phyloP scores from a whole-genome alignment of 2,113 vertebrate genomes.

The Myotis davidii region DNA sequence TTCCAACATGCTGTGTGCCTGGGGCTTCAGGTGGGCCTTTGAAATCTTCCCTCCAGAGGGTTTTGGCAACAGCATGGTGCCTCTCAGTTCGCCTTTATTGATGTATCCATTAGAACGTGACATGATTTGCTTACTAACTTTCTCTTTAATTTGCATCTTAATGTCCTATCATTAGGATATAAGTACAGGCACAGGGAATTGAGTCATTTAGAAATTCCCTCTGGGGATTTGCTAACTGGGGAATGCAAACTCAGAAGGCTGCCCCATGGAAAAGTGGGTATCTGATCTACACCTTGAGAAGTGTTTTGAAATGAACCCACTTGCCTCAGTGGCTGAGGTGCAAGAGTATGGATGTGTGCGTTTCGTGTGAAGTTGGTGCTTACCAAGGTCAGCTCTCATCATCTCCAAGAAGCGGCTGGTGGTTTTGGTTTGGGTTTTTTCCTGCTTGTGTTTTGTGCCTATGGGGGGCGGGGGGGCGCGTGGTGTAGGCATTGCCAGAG shows the following conservation, averaged over 20 bases:
- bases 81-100: constrained; percentile 46
- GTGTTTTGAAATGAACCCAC: not conserved
- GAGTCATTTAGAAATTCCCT: constrained; percentile 70
- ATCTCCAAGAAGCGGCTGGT: not conserved
- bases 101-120: constrained; percentile 73
- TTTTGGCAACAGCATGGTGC: constrained; percentile 32
- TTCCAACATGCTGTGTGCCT: constrained; percentile 23
- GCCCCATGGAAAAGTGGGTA: not conserved
- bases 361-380: not conserved
- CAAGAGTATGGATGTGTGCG: accelerated
- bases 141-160: constrained; percentile 81
- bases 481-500: not conserved
- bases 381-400: not conserved
- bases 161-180: constrained; percentile 79
- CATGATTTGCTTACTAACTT: constrained; percentile 78
- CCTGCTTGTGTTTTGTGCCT: not conserved
- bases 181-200: constrained; percentile 65
- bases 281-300: not conserved
- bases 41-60: not conserved
- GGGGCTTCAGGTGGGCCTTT: constrained; percentile 64
- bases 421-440: not conserved
- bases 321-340: accelerated
- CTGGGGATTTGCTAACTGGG: constrained; percentile 20
- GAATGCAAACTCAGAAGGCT: not conserved
- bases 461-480: too few relatives aligned